Percentiles rank a stretch among this genome's conserved stretches.
Evolutionary conservation across 1,140 invertebrate species (phyloP).

Genomic region (Dreissena polymorpha): DNA sequence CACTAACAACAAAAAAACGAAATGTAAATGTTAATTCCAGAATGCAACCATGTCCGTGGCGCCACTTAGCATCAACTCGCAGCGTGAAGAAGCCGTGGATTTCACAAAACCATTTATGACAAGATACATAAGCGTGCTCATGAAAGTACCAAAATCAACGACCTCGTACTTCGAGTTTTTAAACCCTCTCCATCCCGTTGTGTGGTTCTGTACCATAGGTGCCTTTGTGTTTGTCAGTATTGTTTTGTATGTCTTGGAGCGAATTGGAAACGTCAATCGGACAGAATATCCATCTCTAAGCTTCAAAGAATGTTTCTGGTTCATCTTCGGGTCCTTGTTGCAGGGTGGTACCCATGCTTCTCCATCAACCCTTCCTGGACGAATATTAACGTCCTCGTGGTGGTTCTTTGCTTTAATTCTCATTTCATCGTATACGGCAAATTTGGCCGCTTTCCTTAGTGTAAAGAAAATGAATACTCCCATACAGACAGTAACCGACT

Average conservation of each 20-base stretch:
- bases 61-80: constrained; percentile 75
- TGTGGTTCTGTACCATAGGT: constrained; percentile 77
- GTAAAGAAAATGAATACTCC: constrained; percentile 79
- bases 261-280: constrained; percentile 91
- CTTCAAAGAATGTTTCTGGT: constrained; percentile 78
- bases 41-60: constrained; percentile 78
- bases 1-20: too few species aligned
- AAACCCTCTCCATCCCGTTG: constrained; percentile 93
- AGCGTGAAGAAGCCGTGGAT: constrained; percentile 76
- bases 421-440: constrained; percentile 80
- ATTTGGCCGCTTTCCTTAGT: constrained; percentile 79
- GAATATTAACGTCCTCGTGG: constrained; percentile 78
- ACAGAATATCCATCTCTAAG: constrained; percentile 65
- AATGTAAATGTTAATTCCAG: constrained; percentile 68
- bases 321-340: constrained; percentile 76
- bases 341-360: constrained; percentile 74
- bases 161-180: constrained; percentile 95
- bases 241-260: constrained; percentile 90
- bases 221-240: constrained; percentile 90
- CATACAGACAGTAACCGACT: constrained; percentile 78
- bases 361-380: constrained; percentile 73
- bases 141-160: constrained; percentile 71
- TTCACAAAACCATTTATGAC: constrained; percentile 79
- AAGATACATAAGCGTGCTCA: constrained; percentile 75
- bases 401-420: constrained; percentile 79